Evolutionary conservation across 2,888 invertebrate species (phyloP), one percentile per base, ranked within the genome.

Genomic region (Neoscelio sp.): DNA sequence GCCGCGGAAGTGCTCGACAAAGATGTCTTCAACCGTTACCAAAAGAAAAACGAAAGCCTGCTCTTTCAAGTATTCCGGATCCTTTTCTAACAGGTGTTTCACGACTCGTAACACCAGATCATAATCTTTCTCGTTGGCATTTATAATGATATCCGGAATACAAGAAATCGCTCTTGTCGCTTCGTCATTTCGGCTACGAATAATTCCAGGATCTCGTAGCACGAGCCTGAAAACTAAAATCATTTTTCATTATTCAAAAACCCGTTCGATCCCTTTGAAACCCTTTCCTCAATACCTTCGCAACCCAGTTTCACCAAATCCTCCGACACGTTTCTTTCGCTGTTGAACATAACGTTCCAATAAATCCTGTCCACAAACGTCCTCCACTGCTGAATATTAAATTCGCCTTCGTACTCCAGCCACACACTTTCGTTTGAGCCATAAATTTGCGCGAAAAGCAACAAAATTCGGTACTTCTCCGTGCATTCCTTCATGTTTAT

Each of bases 361-460:
- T 91, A 91, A 38, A 92, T 88, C 26, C 84, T 84, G 54, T 86
- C 85, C 7, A 92, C 81, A 35, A 90, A 88, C 15, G 80, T 85
- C 7, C 87, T 90, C 93, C 93, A 93, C 12, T 86, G 85, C 0
- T 83, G 80, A 90, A 90, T 90, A 70, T 91, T 84, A 56, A 83
- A 82, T 77, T 89, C 90, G 0, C 91, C 90, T 10, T 87, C 85
- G 13, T 87, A 82, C 17, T 89, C 70, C 4, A 82, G 84, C 60
- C 88, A 85, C 10, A 67, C 77, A 1, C 85, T 89, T 15, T 92
- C 92, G 60, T 89, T 87, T 0, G 93, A 93, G 86, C 92, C 91
- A 85, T 93, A 93, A 23, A 92, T 85, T 78, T 90, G 87, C 8
- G 93, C 82, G 87, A 93, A 92, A n/a, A 93, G 85, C 2, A 91